These are phyloP conservation scores for Ceuthmochares aereus DNA, from an alignment of 2,113 vertebrate genomes.

Conservation along the genomic window DNA sequence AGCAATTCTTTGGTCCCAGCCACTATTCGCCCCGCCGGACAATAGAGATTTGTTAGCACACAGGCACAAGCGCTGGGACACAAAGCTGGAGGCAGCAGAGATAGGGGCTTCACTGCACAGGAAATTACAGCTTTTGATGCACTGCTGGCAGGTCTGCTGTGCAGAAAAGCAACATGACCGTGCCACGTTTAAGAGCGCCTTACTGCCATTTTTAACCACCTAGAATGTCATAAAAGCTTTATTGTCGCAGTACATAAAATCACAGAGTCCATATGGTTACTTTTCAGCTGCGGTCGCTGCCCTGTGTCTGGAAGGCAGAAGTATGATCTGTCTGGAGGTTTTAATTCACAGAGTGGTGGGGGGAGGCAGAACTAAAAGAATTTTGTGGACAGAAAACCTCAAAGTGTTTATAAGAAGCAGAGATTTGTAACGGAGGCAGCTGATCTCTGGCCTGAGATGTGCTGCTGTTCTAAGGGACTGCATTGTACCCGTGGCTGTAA, in stretches of 20 bases:
- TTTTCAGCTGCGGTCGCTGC: constrained; percentile 48
- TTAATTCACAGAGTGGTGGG: not conserved
- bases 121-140: constrained; percentile 96
- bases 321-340: constrained; percentile 8
- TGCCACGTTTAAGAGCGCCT: constrained; percentile 76
- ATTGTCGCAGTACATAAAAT: constrained; percentile 74
- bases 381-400: not conserved
- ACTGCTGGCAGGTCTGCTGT: constrained; percentile 82
- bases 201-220: constrained; percentile 76
- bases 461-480: not conserved
- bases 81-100: constrained; percentile 89
- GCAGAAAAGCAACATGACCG: constrained; percentile 74
- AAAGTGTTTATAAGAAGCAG: not conserved
- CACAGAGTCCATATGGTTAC: constrained; percentile 68
- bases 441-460: not conserved
- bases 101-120: constrained; percentile 87
- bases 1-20: constrained; percentile 87
- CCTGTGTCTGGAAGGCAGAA: constrained; percentile 33
- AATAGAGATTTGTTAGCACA: constrained; percentile 96
- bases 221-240: constrained; percentile 73
- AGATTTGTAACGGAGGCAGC: not conserved
- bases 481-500: not conserved
- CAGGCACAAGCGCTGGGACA: constrained; percentile 89
- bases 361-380: not conserved
- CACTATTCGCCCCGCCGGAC: constrained; percentile 87